These are phyloP conservation scores for Liparis tanakae DNA, from an alignment of 2,797 vertebrate species.

Conservation along the genomic window DNA sequence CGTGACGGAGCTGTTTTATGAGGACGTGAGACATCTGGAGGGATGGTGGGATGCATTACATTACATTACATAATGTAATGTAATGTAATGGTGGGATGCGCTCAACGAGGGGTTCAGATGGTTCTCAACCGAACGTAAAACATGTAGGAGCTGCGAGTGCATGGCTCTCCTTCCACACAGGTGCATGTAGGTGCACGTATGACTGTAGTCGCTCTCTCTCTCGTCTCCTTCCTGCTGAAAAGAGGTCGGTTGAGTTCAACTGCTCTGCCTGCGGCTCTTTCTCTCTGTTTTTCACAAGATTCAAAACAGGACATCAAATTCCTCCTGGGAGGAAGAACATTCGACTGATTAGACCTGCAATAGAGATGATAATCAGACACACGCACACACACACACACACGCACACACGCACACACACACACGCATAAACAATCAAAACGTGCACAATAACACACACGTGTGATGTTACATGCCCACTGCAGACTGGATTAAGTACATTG, in stretches of 20 bases:
- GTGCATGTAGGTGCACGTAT: background rate
- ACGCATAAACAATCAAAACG: background rate
- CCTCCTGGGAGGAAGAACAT: constrained; percentile 66
- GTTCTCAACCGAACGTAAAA: background rate
- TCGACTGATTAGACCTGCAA: constrained; percentile 55
- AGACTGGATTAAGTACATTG: constrained; percentile 47
- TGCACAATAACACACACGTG: constrained; percentile 17
- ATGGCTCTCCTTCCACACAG: background rate
- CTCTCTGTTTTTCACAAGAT: constrained; percentile 50
- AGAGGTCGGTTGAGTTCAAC: constrained; percentile 6
- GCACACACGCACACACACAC: constrained; percentile 11
- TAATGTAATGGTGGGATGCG: too few relatives aligned
- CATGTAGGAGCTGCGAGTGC: constrained; percentile 1
- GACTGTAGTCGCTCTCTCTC: background rate
- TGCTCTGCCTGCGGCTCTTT: constrained; percentile 24
- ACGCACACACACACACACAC: background rate
- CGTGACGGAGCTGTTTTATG: constrained; percentile 48
- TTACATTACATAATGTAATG: too few relatives aligned
- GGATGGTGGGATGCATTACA: too few relatives aligned
- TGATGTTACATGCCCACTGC: constrained; percentile 1
- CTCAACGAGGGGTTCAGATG: constrained; percentile 1
- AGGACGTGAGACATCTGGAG: constrained; percentile 32
- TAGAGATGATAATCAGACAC: constrained; percentile 52
- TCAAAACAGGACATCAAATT: constrained; percentile 67
- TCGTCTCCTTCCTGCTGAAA: constrained; percentile 1